phyloP scores from a whole-genome alignment of 2,888 invertebrate genomes.

The Aphrophora alni region DNA sequence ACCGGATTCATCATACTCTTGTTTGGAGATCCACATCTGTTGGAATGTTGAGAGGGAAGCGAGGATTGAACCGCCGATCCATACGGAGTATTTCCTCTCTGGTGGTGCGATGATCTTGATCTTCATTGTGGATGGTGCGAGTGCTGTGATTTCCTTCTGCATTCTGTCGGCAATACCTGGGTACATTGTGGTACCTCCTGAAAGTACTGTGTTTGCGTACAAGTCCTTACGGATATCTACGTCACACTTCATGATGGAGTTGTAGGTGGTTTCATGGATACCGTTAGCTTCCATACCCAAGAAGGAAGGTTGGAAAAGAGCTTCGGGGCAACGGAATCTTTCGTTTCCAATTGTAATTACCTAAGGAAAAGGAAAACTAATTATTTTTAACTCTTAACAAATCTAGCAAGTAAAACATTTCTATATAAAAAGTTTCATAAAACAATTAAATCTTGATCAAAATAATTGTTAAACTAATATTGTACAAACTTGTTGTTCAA shows the following conservation, averaged over 20 bases:
- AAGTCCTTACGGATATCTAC: conserved; percentile 96
- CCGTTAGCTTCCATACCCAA: conserved; percentile 84
- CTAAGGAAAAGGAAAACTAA: too few relatives aligned
- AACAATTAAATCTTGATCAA: too few relatives aligned
- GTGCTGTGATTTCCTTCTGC: conserved; percentile 91
- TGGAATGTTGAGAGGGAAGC: conserved; percentile 90
- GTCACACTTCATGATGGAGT: conserved; percentile 98
- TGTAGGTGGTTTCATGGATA: conserved; percentile 91
- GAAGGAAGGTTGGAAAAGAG: conserved; percentile 94
- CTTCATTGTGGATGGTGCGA: conserved; percentile 91
- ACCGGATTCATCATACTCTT: conserved; percentile 96
- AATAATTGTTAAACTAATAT: too few relatives aligned
- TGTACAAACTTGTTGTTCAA: too few relatives aligned
- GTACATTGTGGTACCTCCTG: conserved; percentile 95
- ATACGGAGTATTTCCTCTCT: conserved; percentile 94
- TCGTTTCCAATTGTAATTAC: conserved; percentile 91
- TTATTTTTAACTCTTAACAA: too few relatives aligned
- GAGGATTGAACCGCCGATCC: conserved; percentile 95
- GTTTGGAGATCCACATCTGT: conserved; percentile 97
- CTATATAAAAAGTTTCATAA: too few relatives aligned
- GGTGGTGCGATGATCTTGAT: conserved; percentile 94
- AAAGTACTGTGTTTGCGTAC: conserved; percentile 94
- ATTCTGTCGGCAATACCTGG: conserved; percentile 92
- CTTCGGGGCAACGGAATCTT: conserved; percentile 95
- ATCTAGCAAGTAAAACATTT: too few relatives aligned